phyloP scores from a whole-genome alignment of 2,888 invertebrate genomes.

The Acheta domesticus region DNA sequence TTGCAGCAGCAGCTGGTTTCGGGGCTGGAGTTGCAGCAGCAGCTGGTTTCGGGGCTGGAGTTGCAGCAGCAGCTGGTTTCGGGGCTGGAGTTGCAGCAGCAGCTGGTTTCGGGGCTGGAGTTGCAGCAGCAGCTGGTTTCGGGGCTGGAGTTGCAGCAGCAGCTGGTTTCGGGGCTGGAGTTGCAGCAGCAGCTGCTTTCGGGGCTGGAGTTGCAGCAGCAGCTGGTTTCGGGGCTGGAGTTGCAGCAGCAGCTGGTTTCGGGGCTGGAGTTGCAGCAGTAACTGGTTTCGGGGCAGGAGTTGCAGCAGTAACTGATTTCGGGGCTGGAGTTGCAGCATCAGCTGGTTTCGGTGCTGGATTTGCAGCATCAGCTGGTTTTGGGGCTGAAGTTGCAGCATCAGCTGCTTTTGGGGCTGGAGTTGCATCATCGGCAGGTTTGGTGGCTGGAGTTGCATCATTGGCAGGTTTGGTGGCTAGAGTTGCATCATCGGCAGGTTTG shows the following conservation, averaged over 20 bases:
- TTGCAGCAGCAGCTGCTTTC: neutral
- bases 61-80: no score
- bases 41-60: no score
- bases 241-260: neutral
- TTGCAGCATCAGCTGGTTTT: no score
- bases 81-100: neutral
- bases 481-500: neutral
- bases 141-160: neutral
- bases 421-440: neutral
- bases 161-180: neutral
- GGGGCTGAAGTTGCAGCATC: no score
- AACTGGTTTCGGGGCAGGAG: neutral
- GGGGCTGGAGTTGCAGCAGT: neutral
- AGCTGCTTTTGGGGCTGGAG: no score
- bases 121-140: neutral
- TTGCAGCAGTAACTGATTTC: no score
- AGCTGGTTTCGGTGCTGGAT: no score
- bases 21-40: no score
- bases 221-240: neutral
- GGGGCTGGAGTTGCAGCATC: no score
- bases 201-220: neutral
- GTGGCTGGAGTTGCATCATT: neutral
- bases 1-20: no score
- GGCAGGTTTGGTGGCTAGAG: neutral
- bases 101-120: neutral